Conservation (phyloP, 2,888 invertebrate genomes). For the Carpatolechia fugitivella region DNA sequence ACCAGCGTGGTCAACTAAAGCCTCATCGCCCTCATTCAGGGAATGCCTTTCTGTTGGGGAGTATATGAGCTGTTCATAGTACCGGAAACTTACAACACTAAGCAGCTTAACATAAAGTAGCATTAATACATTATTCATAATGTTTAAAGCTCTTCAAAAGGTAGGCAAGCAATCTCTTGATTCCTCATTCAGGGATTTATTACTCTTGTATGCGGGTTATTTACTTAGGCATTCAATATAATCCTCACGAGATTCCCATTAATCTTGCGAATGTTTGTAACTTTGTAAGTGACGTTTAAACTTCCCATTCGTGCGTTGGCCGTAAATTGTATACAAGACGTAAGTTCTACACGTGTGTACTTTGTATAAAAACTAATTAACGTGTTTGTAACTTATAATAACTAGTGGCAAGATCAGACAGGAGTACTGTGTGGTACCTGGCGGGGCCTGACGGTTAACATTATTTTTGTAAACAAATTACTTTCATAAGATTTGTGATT, state of each 20-base stretch:
- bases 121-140: background rate
- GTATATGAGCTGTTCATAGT: too few species aligned
- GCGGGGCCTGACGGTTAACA: too few species aligned
- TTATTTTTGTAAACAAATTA: too few species aligned
- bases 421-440: too few species aligned
- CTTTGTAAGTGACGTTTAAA: conserved; percentile 4
- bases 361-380: too few species aligned
- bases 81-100: too few species aligned
- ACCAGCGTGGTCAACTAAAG: too few species aligned
- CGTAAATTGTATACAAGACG: background rate
- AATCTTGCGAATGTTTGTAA: background rate
- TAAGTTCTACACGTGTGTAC: background rate
- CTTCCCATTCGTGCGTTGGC: background rate
- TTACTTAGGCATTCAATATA: background rate
- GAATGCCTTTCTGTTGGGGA: too few species aligned
- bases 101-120: background rate
- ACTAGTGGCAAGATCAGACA: too few species aligned
- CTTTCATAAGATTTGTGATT: too few species aligned
- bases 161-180: background rate
- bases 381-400: too few species aligned
- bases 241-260: background rate
- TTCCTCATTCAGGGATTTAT: background rate
- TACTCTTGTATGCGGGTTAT: background rate
- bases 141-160: background rate
- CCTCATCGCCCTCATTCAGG: too few species aligned